Percentiles rank a stretch among this genome's conserved stretches.
Conservation (phyloP, 2,797 vertebrate species). For the Protonibea diacanthus region DNA sequence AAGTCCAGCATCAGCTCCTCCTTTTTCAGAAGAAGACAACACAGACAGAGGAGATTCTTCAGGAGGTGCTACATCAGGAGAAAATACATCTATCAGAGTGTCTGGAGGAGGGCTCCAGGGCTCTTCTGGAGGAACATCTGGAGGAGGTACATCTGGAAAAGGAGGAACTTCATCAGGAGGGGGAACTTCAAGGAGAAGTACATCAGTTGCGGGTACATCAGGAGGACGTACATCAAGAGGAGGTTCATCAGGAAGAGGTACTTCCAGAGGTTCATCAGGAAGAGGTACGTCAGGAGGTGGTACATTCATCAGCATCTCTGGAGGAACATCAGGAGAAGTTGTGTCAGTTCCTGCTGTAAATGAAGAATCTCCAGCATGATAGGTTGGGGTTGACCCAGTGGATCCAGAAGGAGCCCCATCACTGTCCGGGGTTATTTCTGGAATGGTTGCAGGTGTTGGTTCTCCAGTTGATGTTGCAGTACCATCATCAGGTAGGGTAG, state of each 20-base stretch:
- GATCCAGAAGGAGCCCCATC: conserved; percentile 34
- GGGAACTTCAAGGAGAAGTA: background rate
- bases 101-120: background rate
- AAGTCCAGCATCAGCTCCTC: conserved; percentile 20
- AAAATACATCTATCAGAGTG: background rate
- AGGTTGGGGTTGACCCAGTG: conserved; percentile 22
- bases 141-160: background rate
- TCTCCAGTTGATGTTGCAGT: conserved; percentile 23
- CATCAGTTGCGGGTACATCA: background rate
- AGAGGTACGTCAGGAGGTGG: background rate
- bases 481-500: conserved; percentile 21
- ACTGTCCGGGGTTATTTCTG: conserved; percentile 23
- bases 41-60: conserved; percentile 14
- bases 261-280: conserved; percentile 2
- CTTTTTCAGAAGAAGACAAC: conserved; percentile 21
- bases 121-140: background rate
- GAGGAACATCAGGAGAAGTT: conserved; percentile 14
- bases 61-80: conserved; percentile 3
- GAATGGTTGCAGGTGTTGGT: conserved; percentile 19
- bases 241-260: background rate
- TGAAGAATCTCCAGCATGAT: conserved; percentile 33
- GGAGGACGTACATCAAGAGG: background rate
- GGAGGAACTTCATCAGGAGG: background rate
- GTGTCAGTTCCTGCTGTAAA: conserved; percentile 35
- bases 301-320: background rate